A percentile compares a stretch with the other conserved stretches of the same genome.
phyloP scores from a whole-genome alignment of 1,140 invertebrate species.

The Bombus huntii region DNA sequence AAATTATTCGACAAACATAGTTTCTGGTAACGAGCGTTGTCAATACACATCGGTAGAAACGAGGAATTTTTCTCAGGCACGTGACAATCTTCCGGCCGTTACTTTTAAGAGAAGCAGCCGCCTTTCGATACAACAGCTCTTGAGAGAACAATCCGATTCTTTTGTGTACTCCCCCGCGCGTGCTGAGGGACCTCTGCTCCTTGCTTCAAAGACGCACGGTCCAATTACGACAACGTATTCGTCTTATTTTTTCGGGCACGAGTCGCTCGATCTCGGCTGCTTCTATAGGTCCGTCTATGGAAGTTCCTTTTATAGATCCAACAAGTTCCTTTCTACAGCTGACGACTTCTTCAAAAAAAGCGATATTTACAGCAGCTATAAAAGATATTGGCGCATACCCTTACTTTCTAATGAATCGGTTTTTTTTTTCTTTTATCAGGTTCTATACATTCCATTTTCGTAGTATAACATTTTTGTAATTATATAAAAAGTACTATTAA shows the following conservation, averaged over 20 bases:
- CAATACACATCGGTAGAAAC: neutral
- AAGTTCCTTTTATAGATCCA: neutral
- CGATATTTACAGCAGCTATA: no score
- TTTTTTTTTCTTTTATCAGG: neutral
- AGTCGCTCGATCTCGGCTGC: constrained; percentile 38
- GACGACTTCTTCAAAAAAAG: constrained; percentile 7
- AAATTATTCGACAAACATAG: neutral
- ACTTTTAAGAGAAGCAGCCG: constrained; percentile 28
- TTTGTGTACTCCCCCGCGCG: constrained; percentile 66
- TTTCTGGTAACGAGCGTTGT: neutral
- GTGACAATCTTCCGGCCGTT: constrained; percentile 67
- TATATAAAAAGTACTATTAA: no score
- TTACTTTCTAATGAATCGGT: no score
- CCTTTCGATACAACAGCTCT: constrained; percentile 19
- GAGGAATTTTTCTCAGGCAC: neutral
- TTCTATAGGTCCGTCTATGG: neutral
- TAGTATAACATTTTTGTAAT: no score
- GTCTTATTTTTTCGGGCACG: constrained; percentile 12
- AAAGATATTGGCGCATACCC: no score
- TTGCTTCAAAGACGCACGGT: constrained; percentile 24
- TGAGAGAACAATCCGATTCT: constrained; percentile 14
- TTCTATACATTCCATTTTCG: no score
- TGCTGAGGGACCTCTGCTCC: constrained; percentile 10
- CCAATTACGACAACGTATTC: constrained; percentile 66
- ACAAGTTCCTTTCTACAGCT: constrained; percentile 51